Conservation (phyloP, 2,797 vertebrate species). For the Petrocephalus schoutedeni region DNA sequence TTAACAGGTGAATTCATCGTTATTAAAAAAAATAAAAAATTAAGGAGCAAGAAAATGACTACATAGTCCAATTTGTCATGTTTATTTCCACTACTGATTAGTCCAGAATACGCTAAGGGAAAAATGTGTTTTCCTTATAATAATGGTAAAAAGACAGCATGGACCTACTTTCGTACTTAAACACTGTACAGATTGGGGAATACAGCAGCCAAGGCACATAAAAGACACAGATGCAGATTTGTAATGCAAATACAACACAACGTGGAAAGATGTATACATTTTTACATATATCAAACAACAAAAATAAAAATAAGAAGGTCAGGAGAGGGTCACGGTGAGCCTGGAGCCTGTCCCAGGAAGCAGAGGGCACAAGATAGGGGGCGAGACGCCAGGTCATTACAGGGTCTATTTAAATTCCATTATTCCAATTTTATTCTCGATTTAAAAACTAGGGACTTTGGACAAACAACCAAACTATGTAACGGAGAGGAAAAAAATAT, state of each 20-base stretch:
- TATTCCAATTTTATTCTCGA: background rate
- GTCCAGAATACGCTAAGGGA: background rate
- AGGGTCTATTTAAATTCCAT: background rate
- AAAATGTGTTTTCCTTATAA: background rate
- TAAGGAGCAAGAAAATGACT: constrained; percentile 42
- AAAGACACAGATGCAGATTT: background rate
- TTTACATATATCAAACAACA: background rate
- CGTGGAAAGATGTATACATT: background rate
- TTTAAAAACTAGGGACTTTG: background rate
- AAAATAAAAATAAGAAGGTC: background rate
- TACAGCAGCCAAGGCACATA: background rate
- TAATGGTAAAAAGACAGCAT: background rate
- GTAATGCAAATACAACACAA: background rate
- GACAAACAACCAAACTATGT: background rate
- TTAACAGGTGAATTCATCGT: background rate
- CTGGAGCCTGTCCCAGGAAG: background rate
- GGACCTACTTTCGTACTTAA: background rate
- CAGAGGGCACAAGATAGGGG: background rate
- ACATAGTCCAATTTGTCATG: constrained; percentile 44
- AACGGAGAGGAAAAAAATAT: background rate
- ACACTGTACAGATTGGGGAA: background rate
- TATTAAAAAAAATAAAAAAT: background rate
- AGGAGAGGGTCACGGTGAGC: background rate
- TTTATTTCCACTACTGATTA: constrained; percentile 37
- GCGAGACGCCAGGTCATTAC: background rate